Base-by-base conservation (phyloP, 2,888 invertebrate species). In the Orthosia gracilis region DNA sequence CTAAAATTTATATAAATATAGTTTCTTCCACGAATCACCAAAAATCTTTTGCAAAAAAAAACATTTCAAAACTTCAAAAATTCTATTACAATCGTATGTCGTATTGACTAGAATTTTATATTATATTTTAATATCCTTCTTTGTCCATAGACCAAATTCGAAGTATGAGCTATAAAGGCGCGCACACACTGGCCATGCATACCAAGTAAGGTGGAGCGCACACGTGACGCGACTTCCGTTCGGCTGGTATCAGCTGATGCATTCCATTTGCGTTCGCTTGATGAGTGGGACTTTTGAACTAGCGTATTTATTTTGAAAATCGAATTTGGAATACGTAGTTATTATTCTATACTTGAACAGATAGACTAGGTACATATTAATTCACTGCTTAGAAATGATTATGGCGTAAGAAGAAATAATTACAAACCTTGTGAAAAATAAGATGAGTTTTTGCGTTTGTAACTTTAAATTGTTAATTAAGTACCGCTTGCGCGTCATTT, bases 191-290 rank as follows among this genome's bases (percentile, higher is more conserved):
- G 77, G 85, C 75, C 78, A 67, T 83, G 94, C 90, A 95, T 95
- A 94, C 91, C 84, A 91, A 94, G 79, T 90, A 88, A 89, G 89
- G 83, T 79, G 66, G 76, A 57, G 85, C 80, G 78, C 85, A 89
- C 92, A 93, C 92, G 93, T 95, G 94, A 94, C 90, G 92, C 89
- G 87, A 92, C 92, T 93, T 95, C 95, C 95, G 94, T 76, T 85
- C 77, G 78, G 74, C 55, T 77, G 76, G 72, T 55, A 85, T 87
- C 89, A 90, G 89, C 90, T 90, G 90, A 83, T 86, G 80, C 75
- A 88, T 89, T 88, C 88, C 85, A 73, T 76, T 83, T 78, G 73
- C 62, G 77, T 80, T 76, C 76, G 63, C 15, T 54, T 73, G 52
- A 66, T 82, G 54, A 75, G 69, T 84, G 67, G 61, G 68, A 84